phyloP scores from a whole-genome alignment of 2,113 vertebrate species.

The Anolis sagrei region DNA sequence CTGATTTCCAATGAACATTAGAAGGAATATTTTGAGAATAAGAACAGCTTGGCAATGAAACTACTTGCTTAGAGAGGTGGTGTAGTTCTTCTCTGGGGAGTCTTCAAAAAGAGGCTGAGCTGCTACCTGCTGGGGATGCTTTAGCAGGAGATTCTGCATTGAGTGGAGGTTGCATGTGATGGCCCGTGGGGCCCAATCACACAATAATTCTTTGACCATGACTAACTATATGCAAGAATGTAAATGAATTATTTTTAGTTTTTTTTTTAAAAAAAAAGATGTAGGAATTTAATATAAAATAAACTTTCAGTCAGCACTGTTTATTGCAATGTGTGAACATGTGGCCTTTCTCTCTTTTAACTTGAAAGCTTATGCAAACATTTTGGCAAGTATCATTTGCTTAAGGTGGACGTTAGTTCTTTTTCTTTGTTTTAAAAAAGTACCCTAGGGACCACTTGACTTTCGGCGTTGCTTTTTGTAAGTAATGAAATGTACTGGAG shows the following conservation, averaged over 20 bases:
- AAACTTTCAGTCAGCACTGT: constrained; percentile 32
- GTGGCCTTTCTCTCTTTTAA: background rate
- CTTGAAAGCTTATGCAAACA: constrained; percentile 30
- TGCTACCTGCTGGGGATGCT: too few species aligned
- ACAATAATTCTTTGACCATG: too few species aligned
- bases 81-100: too few species aligned
- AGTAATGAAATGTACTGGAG: background rate
- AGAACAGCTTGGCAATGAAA: too few species aligned
- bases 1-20: background rate
- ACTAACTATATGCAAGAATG: constrained; percentile 4
- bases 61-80: too few species aligned
- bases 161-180: too few species aligned
- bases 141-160: too few species aligned
- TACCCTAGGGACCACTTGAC: background rate
- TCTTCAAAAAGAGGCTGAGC: too few species aligned
- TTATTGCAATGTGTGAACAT: constrained; percentile 31
- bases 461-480: background rate
- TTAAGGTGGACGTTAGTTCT: background rate
- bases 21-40: too few species aligned
- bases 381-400: constrained; percentile 14
- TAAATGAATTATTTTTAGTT: background rate
- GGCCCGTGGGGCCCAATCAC: too few species aligned
- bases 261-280: background rate
- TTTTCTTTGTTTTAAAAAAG: background rate
- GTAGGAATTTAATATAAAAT: constrained; percentile 37